Evolutionary conservation across 1,140 invertebrate species (phyloP).

Genomic region (Apis florea): DNA sequence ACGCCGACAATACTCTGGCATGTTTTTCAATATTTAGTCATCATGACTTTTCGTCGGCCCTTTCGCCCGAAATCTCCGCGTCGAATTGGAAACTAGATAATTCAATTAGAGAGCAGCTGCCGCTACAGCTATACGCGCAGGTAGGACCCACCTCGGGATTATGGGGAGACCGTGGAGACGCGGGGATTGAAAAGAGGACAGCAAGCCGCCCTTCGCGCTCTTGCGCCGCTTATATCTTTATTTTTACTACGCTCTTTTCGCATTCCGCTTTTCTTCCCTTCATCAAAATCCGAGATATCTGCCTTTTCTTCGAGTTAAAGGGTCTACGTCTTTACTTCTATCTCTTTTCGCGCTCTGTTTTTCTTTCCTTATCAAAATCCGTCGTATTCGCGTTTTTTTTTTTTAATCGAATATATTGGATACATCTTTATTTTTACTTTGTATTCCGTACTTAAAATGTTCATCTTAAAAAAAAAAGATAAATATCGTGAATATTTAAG

Average conservation of each 20-base stretch:
- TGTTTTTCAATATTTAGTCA: conserved; percentile 81
- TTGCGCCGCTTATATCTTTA: conserved; percentile 51
- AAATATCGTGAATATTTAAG: too few relatives aligned
- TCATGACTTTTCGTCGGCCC: conserved; percentile 79
- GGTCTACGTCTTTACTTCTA: too few relatives aligned
- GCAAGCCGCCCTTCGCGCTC: conserved; percentile 31
- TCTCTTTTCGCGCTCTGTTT: too few relatives aligned
- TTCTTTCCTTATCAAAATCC: background rate
- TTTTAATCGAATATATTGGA: too few relatives aligned
- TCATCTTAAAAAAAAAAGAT: too few relatives aligned
- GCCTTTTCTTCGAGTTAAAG: too few relatives aligned
- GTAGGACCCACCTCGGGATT: conserved; percentile 51
- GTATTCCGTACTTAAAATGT: too few relatives aligned
- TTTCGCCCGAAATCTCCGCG: conserved; percentile 77
- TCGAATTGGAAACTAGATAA: conserved; percentile 81
- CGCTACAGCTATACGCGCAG: conserved; percentile 54
- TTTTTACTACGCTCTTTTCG: conserved; percentile 12
- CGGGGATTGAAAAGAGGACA: conserved; percentile 13
- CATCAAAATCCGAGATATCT: too few relatives aligned
- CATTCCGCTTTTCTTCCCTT: too few relatives aligned
- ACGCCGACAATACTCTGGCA: conserved; percentile 73
- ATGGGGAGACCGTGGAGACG: conserved; percentile 25
- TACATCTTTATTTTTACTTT: too few relatives aligned
- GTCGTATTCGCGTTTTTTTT: background rate
- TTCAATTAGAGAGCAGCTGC: conserved; percentile 80